A percentile compares a stretch with the other conserved stretches of the same genome.
These are phyloP conservation scores for Oriolus oriolus DNA, from an alignment of 2,113 vertebrate species.

Conservation along the genomic window DNA sequence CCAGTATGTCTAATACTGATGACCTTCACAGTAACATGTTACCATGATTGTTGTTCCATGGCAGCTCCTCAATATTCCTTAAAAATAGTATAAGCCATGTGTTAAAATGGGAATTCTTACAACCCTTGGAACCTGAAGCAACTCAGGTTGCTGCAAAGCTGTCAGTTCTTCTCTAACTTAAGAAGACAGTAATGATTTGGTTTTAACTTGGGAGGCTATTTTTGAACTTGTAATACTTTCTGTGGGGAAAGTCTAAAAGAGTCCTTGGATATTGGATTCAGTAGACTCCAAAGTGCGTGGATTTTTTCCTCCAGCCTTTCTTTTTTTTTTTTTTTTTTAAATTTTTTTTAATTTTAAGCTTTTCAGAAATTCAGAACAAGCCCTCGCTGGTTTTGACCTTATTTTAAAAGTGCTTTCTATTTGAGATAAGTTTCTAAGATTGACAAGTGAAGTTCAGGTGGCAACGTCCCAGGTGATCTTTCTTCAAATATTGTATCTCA, in stretches of 20 bases:
- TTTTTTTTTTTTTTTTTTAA: not conserved
- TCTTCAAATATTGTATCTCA: conserved; percentile 16
- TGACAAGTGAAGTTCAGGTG: not conserved
- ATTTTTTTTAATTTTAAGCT: not conserved
- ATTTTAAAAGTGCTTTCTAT: not conserved
- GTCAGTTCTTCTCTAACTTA: not conserved
- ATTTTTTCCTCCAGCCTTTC: not conserved
- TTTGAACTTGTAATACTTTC: not conserved
- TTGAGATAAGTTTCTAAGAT: not conserved
- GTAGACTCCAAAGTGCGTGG: not conserved
- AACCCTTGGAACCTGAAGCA: not conserved
- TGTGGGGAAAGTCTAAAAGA: not conserved
- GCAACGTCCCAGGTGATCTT: not conserved
- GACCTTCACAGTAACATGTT: not conserved
- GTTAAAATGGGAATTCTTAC: not conserved
- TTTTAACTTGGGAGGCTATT: not conserved
- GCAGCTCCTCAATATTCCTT: not conserved
- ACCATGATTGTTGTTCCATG: not conserved
- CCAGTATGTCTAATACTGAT: not conserved
- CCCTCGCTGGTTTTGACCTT: not conserved
- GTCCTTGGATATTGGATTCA: not conserved
- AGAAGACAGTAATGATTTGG: not conserved
- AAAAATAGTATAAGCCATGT: not conserved
- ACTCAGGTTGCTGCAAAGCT: not conserved
- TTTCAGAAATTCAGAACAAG: not conserved